Evolutionary conservation across 2,113 vertebrate genomes (phyloP), one percentile per base, ranked within the genome.

Genomic region (Lanius collurio): DNA sequence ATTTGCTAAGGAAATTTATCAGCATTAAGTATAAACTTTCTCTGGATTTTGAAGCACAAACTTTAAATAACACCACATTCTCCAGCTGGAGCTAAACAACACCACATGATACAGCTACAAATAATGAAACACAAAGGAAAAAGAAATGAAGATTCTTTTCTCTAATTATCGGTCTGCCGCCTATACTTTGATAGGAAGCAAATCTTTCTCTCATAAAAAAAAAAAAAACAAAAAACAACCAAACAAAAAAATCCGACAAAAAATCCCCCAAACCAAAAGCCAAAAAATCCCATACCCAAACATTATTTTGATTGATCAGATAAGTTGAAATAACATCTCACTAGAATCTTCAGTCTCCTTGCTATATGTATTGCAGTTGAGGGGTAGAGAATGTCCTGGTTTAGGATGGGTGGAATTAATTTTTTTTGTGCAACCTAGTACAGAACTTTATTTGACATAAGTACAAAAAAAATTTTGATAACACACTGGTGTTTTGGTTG

Each of bases 211-310:
- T 15, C 74, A 10, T 7, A 3, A 4, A 6, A 59, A 39, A n/a
- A 14, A 19, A 37, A 37, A 37, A 37, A 9, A 24, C 22, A 37
- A 37, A 37, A 37, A 37, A 37, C 37, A 37, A 37, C 37, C 37
- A 37, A 50, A 52, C n/a, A 19, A 33, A 18, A 0, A 10, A 24
- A 27, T 1, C 10, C 10, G 30, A 4, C 8, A 79, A 70, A 70
- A 62, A 42, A 24, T 13, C 6, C 18, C 28, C 11, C 17, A 56
- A 64, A 73, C 3, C 17, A 46, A 73, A 56, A 78, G 50, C 41
- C 28, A 26, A 56, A 49, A 28, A 65, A 15, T 0, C 0, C 8
- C 14, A n/a, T 19, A 44, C 22, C 8, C 5, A 23, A 82, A 59
- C 8, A 30, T 26, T 56, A 30, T 56, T 65, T 74, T 49, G 11